phyloP scores from a whole-genome alignment of 2,888 invertebrate species.

The Neoaliturus tenellus region DNA sequence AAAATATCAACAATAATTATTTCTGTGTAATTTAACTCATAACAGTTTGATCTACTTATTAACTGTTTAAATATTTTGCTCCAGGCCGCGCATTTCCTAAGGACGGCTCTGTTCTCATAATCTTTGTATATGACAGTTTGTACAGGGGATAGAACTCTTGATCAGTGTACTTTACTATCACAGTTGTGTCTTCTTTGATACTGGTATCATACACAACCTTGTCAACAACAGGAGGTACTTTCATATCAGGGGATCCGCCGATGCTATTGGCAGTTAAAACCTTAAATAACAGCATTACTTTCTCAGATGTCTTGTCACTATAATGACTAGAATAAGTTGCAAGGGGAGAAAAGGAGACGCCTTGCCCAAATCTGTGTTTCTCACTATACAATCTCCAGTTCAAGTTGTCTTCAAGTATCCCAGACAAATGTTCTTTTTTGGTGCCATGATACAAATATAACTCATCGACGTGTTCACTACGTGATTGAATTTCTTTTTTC shows the following conservation, averaged over 20 bases:
- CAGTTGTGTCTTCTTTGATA: constrained; percentile 36
- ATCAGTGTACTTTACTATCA: constrained; percentile 48
- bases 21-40: too few relatives aligned
- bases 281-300: constrained; percentile 36
- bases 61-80: too few relatives aligned
- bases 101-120: too few relatives aligned
- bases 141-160: constrained; percentile 51
- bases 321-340: constrained; percentile 42
- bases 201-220: constrained; percentile 36
- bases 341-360: constrained; percentile 35
- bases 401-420: constrained; percentile 42
- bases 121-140: constrained; percentile 14
- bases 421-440: background rate
- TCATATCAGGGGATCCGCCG: constrained; percentile 23
- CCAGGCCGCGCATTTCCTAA: too few relatives aligned
- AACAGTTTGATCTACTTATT: too few relatives aligned
- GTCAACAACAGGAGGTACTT: background rate
- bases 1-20: too few relatives aligned
- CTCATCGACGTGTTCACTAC: constrained; percentile 48
- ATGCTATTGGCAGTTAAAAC: constrained; percentile 23
- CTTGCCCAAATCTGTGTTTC: constrained; percentile 39
- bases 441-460: constrained; percentile 48
- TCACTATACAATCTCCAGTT: constrained; percentile 44
- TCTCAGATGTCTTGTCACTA: constrained; percentile 14
- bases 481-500: constrained; percentile 35